Evolutionary conservation across 2,797 vertebrate species (phyloP).

Genomic region (Vespertilio murinus): DNA sequence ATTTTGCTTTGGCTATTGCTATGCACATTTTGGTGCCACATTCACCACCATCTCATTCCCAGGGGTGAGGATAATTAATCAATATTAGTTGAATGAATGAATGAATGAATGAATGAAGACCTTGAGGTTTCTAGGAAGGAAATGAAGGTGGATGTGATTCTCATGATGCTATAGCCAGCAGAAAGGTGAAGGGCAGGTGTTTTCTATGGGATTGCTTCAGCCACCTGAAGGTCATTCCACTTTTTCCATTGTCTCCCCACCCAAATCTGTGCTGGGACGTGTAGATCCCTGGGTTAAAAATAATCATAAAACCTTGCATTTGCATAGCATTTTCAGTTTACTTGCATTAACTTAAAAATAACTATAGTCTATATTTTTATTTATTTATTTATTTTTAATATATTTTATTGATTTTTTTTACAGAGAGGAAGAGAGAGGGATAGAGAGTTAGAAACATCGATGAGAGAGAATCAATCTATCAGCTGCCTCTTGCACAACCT

Average conservation of each 20-base stretch:
- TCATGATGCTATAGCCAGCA: neutral
- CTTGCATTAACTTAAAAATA: slow-evolving; percentile 20
- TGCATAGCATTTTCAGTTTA: neutral
- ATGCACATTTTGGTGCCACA: neutral
- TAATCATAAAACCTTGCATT: neutral
- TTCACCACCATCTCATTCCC: neutral
- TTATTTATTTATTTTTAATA: too few relatives aligned
- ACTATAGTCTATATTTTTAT: too few relatives aligned
- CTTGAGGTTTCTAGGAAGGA: slow-evolving; percentile 15
- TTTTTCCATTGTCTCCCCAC: neutral
- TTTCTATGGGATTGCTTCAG: neutral
- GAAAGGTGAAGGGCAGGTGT: neutral
- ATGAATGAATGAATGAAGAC: slow-evolving; percentile 44
- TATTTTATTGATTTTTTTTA: too few relatives aligned
- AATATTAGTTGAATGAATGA: neutral
- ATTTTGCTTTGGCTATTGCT: neutral
- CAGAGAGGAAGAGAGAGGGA: too few relatives aligned
- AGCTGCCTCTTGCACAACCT: too few relatives aligned
- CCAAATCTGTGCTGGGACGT: neutral
- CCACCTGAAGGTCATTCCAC: neutral
- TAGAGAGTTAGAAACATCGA: too few relatives aligned
- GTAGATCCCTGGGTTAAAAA: neutral
- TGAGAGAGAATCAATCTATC: too few relatives aligned
- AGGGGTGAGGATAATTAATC: neutral
- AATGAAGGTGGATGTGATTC: neutral